These are phyloP conservation scores for Pycnonotus jocosus DNA, from an alignment of 2,113 vertebrate species.

Conservation along the genomic window DNA sequence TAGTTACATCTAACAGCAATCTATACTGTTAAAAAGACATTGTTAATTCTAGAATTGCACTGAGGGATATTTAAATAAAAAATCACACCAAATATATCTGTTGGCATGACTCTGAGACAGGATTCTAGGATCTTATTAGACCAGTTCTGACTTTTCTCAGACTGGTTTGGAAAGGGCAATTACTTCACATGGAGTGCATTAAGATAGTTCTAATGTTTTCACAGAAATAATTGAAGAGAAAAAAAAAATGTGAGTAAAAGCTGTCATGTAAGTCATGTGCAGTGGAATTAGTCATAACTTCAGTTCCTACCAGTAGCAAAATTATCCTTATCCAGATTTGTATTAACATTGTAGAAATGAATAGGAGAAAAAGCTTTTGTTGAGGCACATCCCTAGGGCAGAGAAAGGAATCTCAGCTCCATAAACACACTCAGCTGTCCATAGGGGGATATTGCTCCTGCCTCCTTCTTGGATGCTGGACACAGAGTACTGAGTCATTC, in stretches of 20 bases:
- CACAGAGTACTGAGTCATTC: background rate
- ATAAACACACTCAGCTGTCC: fast-evolving
- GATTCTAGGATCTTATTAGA: background rate
- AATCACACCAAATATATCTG: background rate
- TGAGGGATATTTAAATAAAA: background rate
- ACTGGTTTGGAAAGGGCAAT: background rate
- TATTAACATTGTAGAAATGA: background rate
- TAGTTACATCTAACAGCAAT: background rate
- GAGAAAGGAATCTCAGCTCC: background rate
- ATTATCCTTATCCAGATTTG: background rate
- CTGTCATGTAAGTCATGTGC: background rate
- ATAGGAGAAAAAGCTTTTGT: background rate
- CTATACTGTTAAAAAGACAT: background rate
- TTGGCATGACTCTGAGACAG: background rate
- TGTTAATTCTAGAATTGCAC: background rate
- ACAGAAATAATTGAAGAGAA: background rate
- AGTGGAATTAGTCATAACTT: background rate
- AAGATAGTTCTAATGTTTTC: background rate
- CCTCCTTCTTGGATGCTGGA: background rate
- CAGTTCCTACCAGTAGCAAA: background rate
- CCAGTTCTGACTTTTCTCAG: background rate
- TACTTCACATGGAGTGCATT: background rate
- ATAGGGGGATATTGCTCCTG: background rate
- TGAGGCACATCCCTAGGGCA: background rate
- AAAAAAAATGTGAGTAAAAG: background rate